Conservation (phyloP, 2,113 vertebrate species). For the Bagarius yarrelli region DNA sequence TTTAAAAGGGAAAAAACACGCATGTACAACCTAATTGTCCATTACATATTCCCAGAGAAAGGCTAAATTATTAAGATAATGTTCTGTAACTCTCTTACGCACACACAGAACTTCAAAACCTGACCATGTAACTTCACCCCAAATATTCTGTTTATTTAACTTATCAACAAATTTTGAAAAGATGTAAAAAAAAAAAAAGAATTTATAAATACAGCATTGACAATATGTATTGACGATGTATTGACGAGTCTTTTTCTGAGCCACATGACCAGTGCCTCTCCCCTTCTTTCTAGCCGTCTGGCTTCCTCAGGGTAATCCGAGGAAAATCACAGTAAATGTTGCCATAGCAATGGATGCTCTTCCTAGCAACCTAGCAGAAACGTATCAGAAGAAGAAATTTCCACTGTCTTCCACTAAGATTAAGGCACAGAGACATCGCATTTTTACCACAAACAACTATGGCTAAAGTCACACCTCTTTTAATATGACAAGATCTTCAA, state of each 20-base stretch:
- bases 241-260: constrained; percentile 8
- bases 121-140: neutral
- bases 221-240: too few relatives aligned
- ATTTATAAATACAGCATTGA: too few relatives aligned
- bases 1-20: too few relatives aligned
- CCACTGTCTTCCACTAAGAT: neutral
- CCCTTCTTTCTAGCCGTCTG: constrained; percentile 46
- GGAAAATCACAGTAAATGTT: constrained; percentile 64
- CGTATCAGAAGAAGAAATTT: constrained; percentile 4
- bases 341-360: constrained; percentile 68
- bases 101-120: neutral
- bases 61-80: neutral
- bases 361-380: constrained; percentile 64
- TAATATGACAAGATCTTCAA: neutral
- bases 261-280: constrained; percentile 57
- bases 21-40: neutral
- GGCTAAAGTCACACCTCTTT: neutral
- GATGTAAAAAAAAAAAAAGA: neutral
- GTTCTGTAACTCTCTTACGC: neutral
- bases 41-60: neutral
- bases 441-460: neutral
- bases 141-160: neutral
- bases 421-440: too few relatives aligned
- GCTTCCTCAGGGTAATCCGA: constrained; percentile 65
- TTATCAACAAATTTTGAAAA: neutral